These are phyloP conservation scores for Villa cingulata DNA, from an alignment of 2,888 invertebrate species.

Conservation along the genomic window DNA sequence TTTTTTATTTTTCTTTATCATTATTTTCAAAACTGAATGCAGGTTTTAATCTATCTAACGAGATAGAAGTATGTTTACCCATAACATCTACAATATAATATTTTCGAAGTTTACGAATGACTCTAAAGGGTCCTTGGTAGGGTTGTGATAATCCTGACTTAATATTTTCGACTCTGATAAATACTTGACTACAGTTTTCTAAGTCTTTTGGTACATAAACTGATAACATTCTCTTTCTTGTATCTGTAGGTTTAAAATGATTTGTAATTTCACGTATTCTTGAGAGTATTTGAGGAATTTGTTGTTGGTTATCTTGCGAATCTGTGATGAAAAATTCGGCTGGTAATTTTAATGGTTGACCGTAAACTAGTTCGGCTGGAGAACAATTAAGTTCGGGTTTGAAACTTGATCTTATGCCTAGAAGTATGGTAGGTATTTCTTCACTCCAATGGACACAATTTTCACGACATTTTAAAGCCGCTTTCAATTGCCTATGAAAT, in stretches of 20 bases:
- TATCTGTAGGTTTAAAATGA: not conserved
- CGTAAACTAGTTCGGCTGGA: conserved; percentile 10
- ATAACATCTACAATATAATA: not conserved
- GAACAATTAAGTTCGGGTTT: conserved; percentile 8
- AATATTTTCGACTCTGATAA: not conserved
- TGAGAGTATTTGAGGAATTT: not conserved
- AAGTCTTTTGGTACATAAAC: not conserved
- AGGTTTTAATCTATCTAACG: no score
- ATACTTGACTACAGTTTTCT: not conserved
- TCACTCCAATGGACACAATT: not conserved
- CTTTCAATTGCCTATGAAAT: conserved; percentile 9
- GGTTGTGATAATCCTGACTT: not conserved
- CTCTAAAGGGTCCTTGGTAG: not conserved
- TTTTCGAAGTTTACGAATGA: not conserved
- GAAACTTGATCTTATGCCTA: conserved; percentile 8
- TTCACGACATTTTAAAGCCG: not conserved
- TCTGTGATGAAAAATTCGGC: not conserved
- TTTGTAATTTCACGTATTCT: not conserved
- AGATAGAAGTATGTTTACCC: no score
- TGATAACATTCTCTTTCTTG: not conserved
- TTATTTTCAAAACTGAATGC: no score
- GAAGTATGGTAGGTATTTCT: conserved; percentile 7
- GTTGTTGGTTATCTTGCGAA: not conserved
- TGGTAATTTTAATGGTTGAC: conserved; percentile 4
- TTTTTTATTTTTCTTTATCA: no score